Evolutionary conservation across 2,113 vertebrate species (phyloP).

Genomic region (Pogonocichla stellata): DNA sequence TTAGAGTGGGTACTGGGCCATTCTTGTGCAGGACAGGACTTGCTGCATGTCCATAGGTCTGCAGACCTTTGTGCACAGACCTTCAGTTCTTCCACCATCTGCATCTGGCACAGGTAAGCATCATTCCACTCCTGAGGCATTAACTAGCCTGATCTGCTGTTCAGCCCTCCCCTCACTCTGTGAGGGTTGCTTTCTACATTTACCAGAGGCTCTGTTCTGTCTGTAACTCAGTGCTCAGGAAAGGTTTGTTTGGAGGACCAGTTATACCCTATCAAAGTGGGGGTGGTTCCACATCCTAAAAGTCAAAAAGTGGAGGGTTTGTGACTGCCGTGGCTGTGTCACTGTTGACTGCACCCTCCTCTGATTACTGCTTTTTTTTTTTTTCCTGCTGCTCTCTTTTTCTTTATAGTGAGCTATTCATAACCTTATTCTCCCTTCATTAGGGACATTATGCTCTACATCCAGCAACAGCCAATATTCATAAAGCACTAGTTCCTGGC

Average conservation of each 20-base stretch:
- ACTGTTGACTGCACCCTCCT: neutral
- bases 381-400: neutral
- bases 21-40: neutral
- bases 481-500: neutral
- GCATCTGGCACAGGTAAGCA: neutral
- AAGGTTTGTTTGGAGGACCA: neutral
- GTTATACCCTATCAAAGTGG: neutral
- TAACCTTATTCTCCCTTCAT: neutral
- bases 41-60: neutral
- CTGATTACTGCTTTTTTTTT: neutral
- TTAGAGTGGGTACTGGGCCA: neutral
- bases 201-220: neutral
- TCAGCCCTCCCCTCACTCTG: neutral
- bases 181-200: neutral
- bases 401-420: neutral
- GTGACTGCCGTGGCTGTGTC: neutral
- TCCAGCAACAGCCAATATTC: neutral
- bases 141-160: neutral
- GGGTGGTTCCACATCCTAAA: neutral
- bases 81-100: neutral
- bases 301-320: neutral
- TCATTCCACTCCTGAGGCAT: neutral
- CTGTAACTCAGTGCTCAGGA: neutral
- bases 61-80: neutral
- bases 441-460: neutral